Base-by-base conservation (phyloP, 2,113 vertebrate species). In the Pedionomus torquatus region DNA sequence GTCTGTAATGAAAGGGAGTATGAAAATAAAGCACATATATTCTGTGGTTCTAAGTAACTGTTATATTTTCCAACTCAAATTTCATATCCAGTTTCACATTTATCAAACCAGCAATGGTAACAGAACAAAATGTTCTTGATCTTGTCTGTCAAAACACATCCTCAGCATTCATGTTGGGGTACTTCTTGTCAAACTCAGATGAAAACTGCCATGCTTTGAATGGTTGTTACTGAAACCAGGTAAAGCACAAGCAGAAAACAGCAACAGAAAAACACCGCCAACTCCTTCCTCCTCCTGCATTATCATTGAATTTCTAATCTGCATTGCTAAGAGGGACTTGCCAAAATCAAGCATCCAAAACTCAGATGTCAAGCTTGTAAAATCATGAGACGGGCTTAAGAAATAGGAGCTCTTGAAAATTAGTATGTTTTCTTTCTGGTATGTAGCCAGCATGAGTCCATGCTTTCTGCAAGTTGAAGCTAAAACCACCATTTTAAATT, bases 401-500 rank as follows among this genome's bases (percentile, higher is more conserved):
- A 94, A 94, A 83, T 69, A 83, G 1, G 14, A 83, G 24, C 20
- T 26, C 58, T 54, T 90, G 68, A 93, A 95, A 96, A 90, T 81
- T 21, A 43, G 14, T 60, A 55, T 63, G 66, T 81, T 96, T 91
- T 76, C 26, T 11, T 91, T 88, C 44, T 95, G 78, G 21, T 79
- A n/a, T 69, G 61, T 35, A 90, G 84, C 75, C 92, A 95, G 37
- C n/a, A 80, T 43, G 11, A 83, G 16, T 37, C 63, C 71, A 76
- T 65, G 70, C 57, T 79, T 72, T 79, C 78, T 82, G 28, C 66
- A 95, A 82, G 41, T 19, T 52, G n/a, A 94, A 87, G 70, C 58
- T 90, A 77, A 94, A 96, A 93, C 20, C 43, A 72, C 71, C 2
- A 54, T 91, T 96, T 95, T 69, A 83, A 94, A 85, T 94, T 83